Base-by-base conservation (phyloP, 2,113 vertebrate genomes). In the Scytalopus superciliaris region DNA sequence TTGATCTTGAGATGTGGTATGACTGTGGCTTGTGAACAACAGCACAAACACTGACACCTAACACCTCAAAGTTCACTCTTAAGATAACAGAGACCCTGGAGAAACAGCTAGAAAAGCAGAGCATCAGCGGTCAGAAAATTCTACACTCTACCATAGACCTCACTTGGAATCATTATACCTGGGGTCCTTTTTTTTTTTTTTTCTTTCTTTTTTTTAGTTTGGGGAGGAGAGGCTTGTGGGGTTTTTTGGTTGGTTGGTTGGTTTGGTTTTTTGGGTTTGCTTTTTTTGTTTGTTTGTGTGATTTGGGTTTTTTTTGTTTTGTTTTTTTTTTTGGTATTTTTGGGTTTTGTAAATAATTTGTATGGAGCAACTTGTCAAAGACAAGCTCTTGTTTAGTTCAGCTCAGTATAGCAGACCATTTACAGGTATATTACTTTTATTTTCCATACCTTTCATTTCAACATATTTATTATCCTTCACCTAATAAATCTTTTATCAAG, bases 401-500 rank as follows among this genome's bases (percentile, higher is more conserved):
- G 40, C 23, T 93, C 44, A 70, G 56, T 19, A 67, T 19, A 86
- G 56, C 66, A 79, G 69, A 78, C 31, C 53, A 73, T 76, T 92
- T 94, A 76, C 35, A 94, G 56, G 59, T 97, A 93, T 92, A 81
- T 70, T 62, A 79, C 53, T 91, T 95, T 94, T 84, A 93, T 95
- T 97, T 97, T 93, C 90, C 77, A 74, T 93, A 53, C 47, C 42
- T 72, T 95, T 91, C 33, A 93, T 94, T 89, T 60, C 40, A 93
- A 80, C 44, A 17, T 94, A 90, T 95, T 95, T 92, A 62, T 93
- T 94, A 94, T 85, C 55, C 57, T 77, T 85, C 93, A 96, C 97
- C 90, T 89, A 96, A 96, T 97, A 98, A 98, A 97, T 97, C 79
- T 94, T 97, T 97, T 97, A 94, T 95, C 94, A 94, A 95, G 80